Evolutionary conservation across 2,797 vertebrate genomes (phyloP).

Genomic region (Myotis findleyi): DNA sequence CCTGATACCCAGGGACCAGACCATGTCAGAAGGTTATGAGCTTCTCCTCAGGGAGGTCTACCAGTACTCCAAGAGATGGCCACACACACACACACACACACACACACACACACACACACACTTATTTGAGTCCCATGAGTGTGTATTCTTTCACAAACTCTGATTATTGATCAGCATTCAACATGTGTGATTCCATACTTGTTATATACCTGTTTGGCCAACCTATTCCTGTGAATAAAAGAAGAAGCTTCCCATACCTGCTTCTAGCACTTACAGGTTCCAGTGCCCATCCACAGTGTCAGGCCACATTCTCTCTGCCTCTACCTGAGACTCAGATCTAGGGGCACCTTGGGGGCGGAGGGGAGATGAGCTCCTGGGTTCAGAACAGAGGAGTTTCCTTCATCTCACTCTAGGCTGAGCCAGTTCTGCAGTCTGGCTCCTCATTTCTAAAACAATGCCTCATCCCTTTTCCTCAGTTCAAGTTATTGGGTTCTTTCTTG

Average conservation of each 20-base stretch:
- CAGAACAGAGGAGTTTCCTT: not conserved
- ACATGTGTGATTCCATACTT: not conserved
- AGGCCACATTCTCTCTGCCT: not conserved
- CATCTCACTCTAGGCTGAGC: not conserved
- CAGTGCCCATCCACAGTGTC: not conserved
- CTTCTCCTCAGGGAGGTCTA: not conserved
- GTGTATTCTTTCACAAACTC: not conserved
- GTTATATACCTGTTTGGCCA: not conserved
- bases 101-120: too few species aligned
- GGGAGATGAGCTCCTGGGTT: too few species aligned
- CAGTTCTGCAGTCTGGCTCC: not conserved
- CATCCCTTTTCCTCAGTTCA: not conserved
- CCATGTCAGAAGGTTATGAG: not conserved
- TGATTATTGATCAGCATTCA: not conserved
- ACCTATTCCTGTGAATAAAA: not conserved
- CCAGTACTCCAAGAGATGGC: too few species aligned
- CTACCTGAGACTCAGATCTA: not conserved
- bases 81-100: too few species aligned
- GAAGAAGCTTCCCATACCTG: not conserved
- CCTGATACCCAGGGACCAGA: too few species aligned
- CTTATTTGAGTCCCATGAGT: not conserved
- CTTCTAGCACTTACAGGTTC: not conserved
- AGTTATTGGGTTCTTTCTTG: not conserved
- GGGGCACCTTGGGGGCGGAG: accelerated
- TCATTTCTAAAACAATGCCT: not conserved